phyloP scores from a whole-genome alignment of 1,140 invertebrate species.

The Halesus radiatus region DNA sequence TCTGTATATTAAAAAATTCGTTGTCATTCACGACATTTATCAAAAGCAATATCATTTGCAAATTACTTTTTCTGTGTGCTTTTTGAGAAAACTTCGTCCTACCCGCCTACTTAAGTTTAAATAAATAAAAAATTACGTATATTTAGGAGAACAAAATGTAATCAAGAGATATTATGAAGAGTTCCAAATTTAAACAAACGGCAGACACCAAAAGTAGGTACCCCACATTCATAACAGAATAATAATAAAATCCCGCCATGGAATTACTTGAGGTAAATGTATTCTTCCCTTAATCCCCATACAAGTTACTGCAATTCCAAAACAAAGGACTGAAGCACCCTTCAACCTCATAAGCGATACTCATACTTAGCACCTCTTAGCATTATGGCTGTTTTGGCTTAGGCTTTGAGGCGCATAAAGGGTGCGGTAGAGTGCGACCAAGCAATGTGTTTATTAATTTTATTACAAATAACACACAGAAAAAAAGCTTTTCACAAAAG shows the following conservation, averaged over 20 bases:
- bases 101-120: too few relatives aligned
- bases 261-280: constrained; percentile 50
- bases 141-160: neutral
- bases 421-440: neutral
- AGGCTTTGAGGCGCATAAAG: neutral
- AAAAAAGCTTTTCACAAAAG: neutral
- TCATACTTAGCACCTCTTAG: neutral
- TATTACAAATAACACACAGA: constrained; percentile 52
- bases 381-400: neutral
- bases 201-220: neutral
- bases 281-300: constrained; percentile 46
- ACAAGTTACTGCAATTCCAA: constrained; percentile 1
- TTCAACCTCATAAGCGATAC: neutral
- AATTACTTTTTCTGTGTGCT: too few relatives aligned
- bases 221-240: constrained; percentile 13
- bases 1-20: too few relatives aligned
- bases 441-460: constrained; percentile 57
- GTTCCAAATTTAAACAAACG: neutral
- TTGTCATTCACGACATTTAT: too few relatives aligned
- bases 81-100: too few relatives aligned
- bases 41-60: too few relatives aligned
- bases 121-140: too few relatives aligned
- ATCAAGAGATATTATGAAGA: neutral
- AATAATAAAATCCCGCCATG: constrained; percentile 34
- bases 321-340: neutral